These are phyloP conservation scores for Heliconius cydno DNA, from an alignment of 2,888 invertebrate species.

Conservation along the genomic window DNA sequence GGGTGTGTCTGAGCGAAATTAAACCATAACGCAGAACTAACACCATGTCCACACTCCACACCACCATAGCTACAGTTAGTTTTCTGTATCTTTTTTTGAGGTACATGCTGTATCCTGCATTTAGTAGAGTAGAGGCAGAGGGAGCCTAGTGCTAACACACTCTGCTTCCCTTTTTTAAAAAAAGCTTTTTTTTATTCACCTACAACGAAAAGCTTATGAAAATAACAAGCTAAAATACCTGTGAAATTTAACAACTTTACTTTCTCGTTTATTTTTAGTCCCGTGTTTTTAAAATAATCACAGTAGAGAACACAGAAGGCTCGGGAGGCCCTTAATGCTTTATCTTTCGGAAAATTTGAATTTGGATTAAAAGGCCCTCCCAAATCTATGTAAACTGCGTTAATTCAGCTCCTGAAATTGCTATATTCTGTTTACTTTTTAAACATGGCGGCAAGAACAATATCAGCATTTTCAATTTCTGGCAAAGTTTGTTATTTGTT, in stretches of 20 bases:
- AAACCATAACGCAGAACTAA: constrained; percentile 34
- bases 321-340: constrained; percentile 62
- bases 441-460: constrained; percentile 28
- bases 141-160: too few relatives aligned
- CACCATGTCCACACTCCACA: not conserved
- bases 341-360: constrained; percentile 73
- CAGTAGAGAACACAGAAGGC: constrained; percentile 46
- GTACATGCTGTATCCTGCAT: too few relatives aligned
- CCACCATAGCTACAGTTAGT: not conserved
- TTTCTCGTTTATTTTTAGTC: constrained; percentile 23
- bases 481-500: constrained; percentile 4
- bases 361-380: constrained; percentile 60
- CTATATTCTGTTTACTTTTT: constrained; percentile 50
- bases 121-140: too few relatives aligned
- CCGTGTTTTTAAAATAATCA: constrained; percentile 36
- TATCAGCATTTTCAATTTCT: constrained; percentile 33
- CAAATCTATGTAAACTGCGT: constrained; percentile 60
- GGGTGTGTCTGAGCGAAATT: constrained; percentile 30
- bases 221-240: not conserved
- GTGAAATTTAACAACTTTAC: constrained; percentile 9
- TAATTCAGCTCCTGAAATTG: constrained; percentile 58
- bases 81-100: not conserved
- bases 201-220: too few relatives aligned
- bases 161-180: too few relatives aligned
- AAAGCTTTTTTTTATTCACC: too few relatives aligned